Conservation (phyloP, 2,797 vertebrate species). For the Anisognathus igniventris region DNA sequence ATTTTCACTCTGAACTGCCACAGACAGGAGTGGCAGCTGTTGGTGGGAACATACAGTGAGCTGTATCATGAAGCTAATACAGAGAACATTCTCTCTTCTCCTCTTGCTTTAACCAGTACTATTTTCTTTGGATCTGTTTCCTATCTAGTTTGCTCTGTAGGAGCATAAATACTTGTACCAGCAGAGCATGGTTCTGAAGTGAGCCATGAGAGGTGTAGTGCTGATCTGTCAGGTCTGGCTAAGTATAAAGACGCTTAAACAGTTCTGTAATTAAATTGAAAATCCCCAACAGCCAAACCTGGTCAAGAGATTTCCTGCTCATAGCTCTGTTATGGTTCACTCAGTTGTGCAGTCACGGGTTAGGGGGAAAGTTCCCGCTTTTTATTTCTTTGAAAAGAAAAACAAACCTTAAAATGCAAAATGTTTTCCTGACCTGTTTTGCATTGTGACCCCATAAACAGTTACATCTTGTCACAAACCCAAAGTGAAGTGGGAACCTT, state of each 20-base stretch:
- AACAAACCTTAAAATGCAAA: background rate
- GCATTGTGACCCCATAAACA: background rate
- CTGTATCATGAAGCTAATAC: background rate
- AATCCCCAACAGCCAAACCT: background rate
- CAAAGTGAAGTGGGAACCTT: background rate
- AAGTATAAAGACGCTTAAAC: background rate
- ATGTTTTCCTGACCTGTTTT: background rate
- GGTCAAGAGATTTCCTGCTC: background rate
- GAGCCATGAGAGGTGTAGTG: background rate
- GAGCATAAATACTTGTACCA: background rate
- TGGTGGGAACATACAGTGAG: background rate
- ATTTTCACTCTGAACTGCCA: background rate
- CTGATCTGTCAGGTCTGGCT: background rate
- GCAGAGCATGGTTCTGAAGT: background rate
- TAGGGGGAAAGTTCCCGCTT: background rate
- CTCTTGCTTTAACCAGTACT: background rate
- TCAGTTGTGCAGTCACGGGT: background rate
- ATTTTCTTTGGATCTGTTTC: background rate
- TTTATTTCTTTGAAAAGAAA: background rate
- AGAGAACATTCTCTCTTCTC: background rate
- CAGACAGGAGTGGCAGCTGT: background rate
- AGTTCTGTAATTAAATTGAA: background rate
- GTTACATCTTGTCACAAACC: background rate
- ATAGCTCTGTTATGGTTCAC: background rate
- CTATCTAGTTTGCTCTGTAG: background rate